Evolutionary conservation across 2,888 invertebrate species (phyloP), one percentile per base, ranked within the genome.

Genomic region (Athalia rosae): DNA sequence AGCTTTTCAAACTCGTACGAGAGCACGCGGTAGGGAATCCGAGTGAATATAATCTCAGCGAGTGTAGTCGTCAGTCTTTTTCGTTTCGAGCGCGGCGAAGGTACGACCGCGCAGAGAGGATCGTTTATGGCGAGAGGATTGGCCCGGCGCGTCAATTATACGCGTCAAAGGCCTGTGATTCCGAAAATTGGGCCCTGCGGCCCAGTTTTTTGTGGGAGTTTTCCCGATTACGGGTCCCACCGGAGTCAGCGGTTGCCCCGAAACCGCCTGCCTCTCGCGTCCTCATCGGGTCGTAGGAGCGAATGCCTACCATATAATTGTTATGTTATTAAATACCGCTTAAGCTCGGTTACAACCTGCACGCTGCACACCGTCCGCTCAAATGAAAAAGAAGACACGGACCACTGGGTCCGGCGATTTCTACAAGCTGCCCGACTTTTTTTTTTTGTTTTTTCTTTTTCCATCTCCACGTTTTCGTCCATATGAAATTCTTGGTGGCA

Each of bases 241-340:
- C 74, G 78, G 74, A 62, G 64, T 45, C 78, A 28, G 28, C 28
- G 79, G 77, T 77, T 77, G 80, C 63, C 79, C 80, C 79, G 78
- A 79, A 78, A 77, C 53, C 61, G 61, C 53, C 47, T 58, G 78
- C 82, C 84, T 84, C 28, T 84, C 84, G 83, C 28, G 85, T 83
- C 84, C 80, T 66, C 78, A 81, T 6, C 50, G 28, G 71, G 50
- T 79, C 59, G 58, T 77, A 69, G 77, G 62, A 77, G 77, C 77
- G 61, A 84, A 80, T 80, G 86, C 87, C 87, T 86, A 87, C 87
- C 86, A 87, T 89, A 88, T 89, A 88, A 89, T 89, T 87, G 88
- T 88, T 89, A 87, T 85, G 86, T 89, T 89, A 89, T 89, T 89
- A 88, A 89, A 89, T 87, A 88, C 84, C 87, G 86, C 85, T 89